phyloP scores from a whole-genome alignment of 2,888 invertebrate species.

The Drosophila ustulata region DNA sequence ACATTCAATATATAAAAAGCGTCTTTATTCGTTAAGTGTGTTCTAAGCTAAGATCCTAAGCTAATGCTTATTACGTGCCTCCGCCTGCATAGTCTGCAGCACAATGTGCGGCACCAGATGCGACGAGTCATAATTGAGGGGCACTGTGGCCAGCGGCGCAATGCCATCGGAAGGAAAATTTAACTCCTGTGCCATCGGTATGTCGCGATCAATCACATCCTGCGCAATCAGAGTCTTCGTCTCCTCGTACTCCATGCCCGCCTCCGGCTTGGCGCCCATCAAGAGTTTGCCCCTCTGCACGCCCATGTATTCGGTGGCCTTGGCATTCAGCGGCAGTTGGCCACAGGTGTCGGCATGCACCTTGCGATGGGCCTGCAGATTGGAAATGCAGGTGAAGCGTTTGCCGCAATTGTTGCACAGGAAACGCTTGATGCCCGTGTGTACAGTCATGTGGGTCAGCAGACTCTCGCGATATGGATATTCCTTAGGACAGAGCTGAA shows the following conservation, averaged over 20 bases:
- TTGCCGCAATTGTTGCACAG: conserved; percentile 86
- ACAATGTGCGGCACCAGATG: conserved; percentile 67
- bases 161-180: conserved; percentile 79
- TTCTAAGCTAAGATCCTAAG: conserved; percentile 35
- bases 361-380: conserved; percentile 86
- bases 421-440: conserved; percentile 86
- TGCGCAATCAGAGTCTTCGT: conserved; percentile 80
- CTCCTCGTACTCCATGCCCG: conserved; percentile 81
- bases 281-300: conserved; percentile 82
- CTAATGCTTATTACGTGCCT: conserved; percentile 61
- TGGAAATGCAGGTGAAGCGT: conserved; percentile 86
- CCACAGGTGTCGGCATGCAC: conserved; percentile 86
- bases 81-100: conserved; percentile 72
- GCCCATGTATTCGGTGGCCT: conserved; percentile 83
- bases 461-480: conserved; percentile 86
- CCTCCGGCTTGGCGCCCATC: conserved; percentile 83
- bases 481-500: conserved; percentile 84
- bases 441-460: conserved; percentile 86
- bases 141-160: conserved; percentile 77
- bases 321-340: conserved; percentile 82
- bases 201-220: conserved; percentile 80
- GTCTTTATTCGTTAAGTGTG: conserved; percentile 61
- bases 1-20: conserved; percentile 64
- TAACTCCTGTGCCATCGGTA: conserved; percentile 80
- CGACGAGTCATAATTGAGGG: conserved; percentile 75